Evolutionary conservation across 2,888 invertebrate species (phyloP).

Genomic region (Protodeltote pygarga): DNA sequence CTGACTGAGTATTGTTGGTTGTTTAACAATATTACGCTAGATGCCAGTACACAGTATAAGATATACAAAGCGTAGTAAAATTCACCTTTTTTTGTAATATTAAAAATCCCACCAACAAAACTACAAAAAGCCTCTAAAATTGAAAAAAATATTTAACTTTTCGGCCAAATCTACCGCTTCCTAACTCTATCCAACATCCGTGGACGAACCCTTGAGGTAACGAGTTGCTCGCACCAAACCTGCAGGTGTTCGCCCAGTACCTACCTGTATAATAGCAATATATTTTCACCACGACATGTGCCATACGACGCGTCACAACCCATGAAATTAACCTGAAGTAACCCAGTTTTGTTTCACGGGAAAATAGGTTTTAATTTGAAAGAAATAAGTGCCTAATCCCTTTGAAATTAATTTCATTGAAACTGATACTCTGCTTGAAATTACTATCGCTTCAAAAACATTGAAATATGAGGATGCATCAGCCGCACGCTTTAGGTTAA

Average conservation of each 20-base stretch:
- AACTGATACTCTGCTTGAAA: too few relatives aligned
- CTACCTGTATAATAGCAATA: conserved; percentile 18
- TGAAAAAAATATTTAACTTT: too few relatives aligned
- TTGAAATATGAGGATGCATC: too few relatives aligned
- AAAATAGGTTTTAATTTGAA: background rate
- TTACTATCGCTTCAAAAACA: too few relatives aligned
- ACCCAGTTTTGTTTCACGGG: background rate
- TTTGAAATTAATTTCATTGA: background rate
- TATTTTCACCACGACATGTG: conserved; percentile 34
- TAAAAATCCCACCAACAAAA: too few relatives aligned
- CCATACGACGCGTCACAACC: background rate
- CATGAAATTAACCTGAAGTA: background rate
- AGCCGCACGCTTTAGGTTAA: too few relatives aligned
- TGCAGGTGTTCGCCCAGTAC: conserved; percentile 53
- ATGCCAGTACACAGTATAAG: too few relatives aligned
- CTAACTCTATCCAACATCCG: conserved; percentile 52
- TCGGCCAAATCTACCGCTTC: conserved; percentile 9
- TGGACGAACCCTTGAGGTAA: conserved; percentile 70
- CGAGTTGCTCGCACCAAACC: conserved; percentile 64
- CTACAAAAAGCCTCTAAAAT: too few relatives aligned
- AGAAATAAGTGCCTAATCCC: background rate
- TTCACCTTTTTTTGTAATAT: too few relatives aligned
- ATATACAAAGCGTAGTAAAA: too few relatives aligned
- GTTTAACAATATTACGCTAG: too few relatives aligned
- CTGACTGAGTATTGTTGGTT: too few relatives aligned